phyloP scores from a whole-genome alignment of 2,113 vertebrate genomes.

The Macaca mulatta region DNA sequence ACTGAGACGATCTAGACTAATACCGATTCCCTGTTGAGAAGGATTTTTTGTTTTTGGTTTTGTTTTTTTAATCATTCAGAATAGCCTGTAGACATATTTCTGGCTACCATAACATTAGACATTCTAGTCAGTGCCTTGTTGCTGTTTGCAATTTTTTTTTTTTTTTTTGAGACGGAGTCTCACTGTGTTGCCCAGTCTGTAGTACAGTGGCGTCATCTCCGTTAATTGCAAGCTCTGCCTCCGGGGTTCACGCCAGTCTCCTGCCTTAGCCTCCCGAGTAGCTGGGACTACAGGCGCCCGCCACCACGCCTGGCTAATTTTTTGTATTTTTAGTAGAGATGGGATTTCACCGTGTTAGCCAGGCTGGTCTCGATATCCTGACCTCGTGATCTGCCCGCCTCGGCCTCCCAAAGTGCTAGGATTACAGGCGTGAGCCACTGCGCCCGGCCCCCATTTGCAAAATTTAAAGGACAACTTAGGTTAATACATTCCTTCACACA shows the following conservation, averaged over 20 bases:
- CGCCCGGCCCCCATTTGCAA: background rate
- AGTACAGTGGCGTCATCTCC: too few species aligned
- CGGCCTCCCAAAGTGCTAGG: too few species aligned
- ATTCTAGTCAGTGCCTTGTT: background rate
- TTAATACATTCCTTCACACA: background rate
- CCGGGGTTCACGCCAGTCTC: rapidly evolving
- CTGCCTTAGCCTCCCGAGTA: too few species aligned
- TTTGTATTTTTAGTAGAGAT: too few species aligned
- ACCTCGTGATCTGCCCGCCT: too few species aligned
- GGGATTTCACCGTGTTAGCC: too few species aligned
- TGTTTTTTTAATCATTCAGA: background rate
- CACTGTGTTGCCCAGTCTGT: rapidly evolving
- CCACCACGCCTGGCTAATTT: too few species aligned
- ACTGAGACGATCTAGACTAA: background rate
- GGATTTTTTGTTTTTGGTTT: background rate
- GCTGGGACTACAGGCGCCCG: too few species aligned
- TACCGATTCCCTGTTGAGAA: background rate
- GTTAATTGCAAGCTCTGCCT: too few species aligned
- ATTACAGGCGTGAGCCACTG: too few species aligned
- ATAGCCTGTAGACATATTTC: background rate
- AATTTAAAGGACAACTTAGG: background rate
- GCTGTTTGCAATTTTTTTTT: background rate
- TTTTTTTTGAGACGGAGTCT: too few species aligned
- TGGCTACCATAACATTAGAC: background rate
- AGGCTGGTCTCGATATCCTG: too few species aligned